phyloP scores from a whole-genome alignment of 2,888 invertebrate species.

The Drosophila borborema region DNA sequence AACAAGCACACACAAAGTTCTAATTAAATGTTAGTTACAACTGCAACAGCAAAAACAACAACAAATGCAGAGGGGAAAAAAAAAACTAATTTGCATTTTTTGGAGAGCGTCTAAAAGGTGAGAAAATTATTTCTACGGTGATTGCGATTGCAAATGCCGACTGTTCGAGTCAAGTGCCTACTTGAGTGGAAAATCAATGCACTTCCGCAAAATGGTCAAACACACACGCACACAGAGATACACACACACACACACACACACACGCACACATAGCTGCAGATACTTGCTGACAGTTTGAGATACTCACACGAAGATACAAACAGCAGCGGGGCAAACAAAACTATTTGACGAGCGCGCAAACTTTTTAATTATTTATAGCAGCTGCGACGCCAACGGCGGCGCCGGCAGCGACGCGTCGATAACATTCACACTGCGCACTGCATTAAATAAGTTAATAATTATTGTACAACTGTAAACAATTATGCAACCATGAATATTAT shows the following conservation, averaged over 20 bases:
- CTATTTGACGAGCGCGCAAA: conserved; percentile 31
- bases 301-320: conserved; percentile 27
- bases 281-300: conserved; percentile 27
- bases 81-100: conserved; percentile 71
- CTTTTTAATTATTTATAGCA: conserved; percentile 47
- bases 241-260: conserved; percentile 22
- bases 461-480: conserved; percentile 10
- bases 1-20: conserved; percentile 49
- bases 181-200: conserved; percentile 77
- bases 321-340: conserved; percentile 24
- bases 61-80: background rate
- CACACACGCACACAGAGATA: conserved; percentile 39
- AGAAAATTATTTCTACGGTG: conserved; percentile 68
- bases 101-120: conserved; percentile 64
- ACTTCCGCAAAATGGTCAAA: conserved; percentile 69
- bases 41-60: conserved; percentile 1
- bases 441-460: conserved; percentile 29
- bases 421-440: conserved; percentile 20
- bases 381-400: conserved; percentile 11
- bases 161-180: conserved; percentile 61
- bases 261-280: conserved; percentile 17
- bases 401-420: background rate
- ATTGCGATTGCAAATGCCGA: conserved; percentile 20
- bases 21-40: conserved; percentile 68
- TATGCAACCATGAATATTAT: background rate